These are phyloP conservation scores for Tapirus indicus DNA, from an alignment of 2,797 vertebrate species.

Conservation along the genomic window DNA sequence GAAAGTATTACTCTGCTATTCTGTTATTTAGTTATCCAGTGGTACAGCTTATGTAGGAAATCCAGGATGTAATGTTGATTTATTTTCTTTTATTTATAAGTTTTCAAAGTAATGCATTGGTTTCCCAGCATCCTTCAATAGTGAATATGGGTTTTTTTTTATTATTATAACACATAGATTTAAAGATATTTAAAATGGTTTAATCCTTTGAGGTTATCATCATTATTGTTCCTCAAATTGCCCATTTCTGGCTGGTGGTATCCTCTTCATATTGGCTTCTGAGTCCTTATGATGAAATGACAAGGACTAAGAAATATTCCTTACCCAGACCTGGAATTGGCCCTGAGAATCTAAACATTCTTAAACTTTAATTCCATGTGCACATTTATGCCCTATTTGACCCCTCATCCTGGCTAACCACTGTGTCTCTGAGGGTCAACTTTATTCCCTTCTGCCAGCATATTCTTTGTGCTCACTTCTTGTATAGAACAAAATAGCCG, in stretches of 20 bases:
- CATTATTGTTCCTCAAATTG: not conserved
- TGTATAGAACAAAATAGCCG: not conserved
- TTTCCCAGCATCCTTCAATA: not conserved
- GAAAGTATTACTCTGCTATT: not conserved
- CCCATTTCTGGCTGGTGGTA: not conserved
- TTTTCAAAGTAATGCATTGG: not conserved
- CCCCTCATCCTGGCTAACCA: not conserved
- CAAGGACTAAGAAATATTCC: not conserved
- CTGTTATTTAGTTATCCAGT: not conserved
- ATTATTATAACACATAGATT: not conserved
- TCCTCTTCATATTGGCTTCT: not conserved
- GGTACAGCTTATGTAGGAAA: not conserved
- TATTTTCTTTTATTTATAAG: not conserved
- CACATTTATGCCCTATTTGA: not conserved
- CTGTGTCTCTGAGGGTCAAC: not conserved
- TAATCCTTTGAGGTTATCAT: not conserved
- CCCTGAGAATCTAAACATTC: not conserved
- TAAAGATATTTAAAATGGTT: not conserved
- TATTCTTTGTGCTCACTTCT: not conserved
- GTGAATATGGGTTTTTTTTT: not conserved
- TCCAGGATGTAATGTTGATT: not conserved
- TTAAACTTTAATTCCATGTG: not conserved
- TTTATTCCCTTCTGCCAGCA: not conserved
- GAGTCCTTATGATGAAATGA: not conserved
- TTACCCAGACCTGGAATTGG: not conserved